Conservation (phyloP, 2,888 invertebrate genomes). For the Lamellibrachia satsuma region DNA sequence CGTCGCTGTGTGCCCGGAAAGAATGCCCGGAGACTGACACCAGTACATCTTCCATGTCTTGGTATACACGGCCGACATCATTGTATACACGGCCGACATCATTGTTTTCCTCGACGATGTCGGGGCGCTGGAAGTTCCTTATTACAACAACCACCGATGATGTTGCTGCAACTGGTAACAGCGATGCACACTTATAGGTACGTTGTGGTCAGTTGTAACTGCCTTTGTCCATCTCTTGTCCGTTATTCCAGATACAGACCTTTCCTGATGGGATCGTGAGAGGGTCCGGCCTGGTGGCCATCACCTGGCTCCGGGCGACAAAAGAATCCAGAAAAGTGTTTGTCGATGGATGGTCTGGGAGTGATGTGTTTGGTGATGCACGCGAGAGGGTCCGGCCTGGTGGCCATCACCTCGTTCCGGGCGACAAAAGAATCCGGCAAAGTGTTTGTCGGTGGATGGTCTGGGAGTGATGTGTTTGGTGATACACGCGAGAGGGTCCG, state of each 20-base stretch:
- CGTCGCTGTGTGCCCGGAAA: neutral
- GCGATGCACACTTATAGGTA: neutral
- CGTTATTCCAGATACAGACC: neutral
- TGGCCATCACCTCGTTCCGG: neutral
- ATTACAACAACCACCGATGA: neutral
- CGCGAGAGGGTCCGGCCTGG: neutral
- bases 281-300: neutral
- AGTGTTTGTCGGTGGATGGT: neutral
- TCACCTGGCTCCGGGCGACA: neutral
- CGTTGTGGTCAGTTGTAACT: neutral
- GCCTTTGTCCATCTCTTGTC: neutral
- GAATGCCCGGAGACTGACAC: neutral
- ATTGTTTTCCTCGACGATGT: neutral
- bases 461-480: neutral
- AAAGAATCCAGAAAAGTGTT: neutral
- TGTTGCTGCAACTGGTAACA: neutral
- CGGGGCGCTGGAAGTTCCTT: neutral
- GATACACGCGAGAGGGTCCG: neutral
- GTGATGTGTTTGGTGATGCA: neutral
- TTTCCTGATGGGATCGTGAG: neutral
- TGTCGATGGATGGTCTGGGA: neutral
- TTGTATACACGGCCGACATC: neutral
- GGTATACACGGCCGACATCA: neutral
- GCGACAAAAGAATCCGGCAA: neutral
- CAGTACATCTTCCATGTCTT: neutral